phyloP scores from a whole-genome alignment of 2,888 invertebrate species.

The Sinopyrophorus schimmeli region DNA sequence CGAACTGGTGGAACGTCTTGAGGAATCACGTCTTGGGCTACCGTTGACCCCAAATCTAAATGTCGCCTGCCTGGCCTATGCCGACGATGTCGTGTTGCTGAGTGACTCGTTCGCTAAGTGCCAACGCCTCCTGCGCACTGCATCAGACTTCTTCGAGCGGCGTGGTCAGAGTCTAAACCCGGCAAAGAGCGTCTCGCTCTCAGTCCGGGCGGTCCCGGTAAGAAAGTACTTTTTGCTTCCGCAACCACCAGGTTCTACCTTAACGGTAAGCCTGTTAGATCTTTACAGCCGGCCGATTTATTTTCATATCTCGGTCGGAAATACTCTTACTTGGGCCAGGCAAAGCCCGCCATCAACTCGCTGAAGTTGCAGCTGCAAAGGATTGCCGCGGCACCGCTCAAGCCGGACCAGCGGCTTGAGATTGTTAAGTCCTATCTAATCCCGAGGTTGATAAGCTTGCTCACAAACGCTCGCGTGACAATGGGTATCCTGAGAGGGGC shows the following conservation, averaged over 20 bases:
- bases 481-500: conserved; percentile 10
- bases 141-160: background rate
- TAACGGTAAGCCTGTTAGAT: background rate
- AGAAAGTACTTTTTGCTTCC: background rate
- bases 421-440: conserved; percentile 12
- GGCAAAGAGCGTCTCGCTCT: background rate
- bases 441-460: background rate
- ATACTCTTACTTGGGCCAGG: conserved; percentile 12
- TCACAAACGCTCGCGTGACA: conserved; percentile 20
- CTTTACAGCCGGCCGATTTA: background rate
- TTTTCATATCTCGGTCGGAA: conserved; percentile 18
- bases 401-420: conserved; percentile 17
- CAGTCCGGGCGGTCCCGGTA: background rate
- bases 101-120: too few relatives aligned
- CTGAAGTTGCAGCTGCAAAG: conserved; percentile 5
- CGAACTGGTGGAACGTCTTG: conserved; percentile 10
- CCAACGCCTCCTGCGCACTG: background rate
- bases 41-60: conserved; percentile 5
- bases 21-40: conserved; percentile 1
- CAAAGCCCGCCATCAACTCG: conserved; percentile 1
- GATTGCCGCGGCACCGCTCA: conserved; percentile 8
- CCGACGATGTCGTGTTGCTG: too few relatives aligned
- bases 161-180: conserved; percentile 1
- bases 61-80: too few relatives aligned
- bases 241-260: background rate